Base-by-base conservation (phyloP, 2,888 invertebrate genomes). In the Cephus pulcher region DNA sequence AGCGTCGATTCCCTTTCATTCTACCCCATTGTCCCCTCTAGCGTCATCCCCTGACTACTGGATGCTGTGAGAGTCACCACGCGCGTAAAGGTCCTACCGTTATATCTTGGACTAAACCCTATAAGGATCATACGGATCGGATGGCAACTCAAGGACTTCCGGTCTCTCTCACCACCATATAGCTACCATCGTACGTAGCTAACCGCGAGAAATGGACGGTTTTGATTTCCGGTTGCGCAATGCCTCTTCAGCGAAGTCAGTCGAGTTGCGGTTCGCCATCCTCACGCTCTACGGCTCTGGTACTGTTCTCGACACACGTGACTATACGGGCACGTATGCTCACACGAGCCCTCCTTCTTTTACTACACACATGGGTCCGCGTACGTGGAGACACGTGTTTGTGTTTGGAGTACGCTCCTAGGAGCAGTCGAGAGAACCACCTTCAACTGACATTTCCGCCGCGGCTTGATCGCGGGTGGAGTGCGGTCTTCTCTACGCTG, bases 221-320 rank as follows among this genome's bases (percentile, higher is more conserved):
- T 86, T 86, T 86, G 87, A 87, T 86, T 86, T 86, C 85, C 84
- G 82, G 84, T 82, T 81, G 82, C 82, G 83, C 82, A 83, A 84
- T 82, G 79, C 82, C 80, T 83, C 80, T 80, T 56, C 56, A 73
- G 34, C 69, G n/a, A 35, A 30, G 69, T 75, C 79, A 83, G 82
- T 79, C 82, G 82, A 82, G 83, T 83, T 86, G 85, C 79, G 87
- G 85, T 87, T 85, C 82, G 79, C 84, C 85, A 79, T 86, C 82
- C 82, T 80, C 83, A 79, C 80, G 80, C 79, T 79, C 78, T 74
- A 81, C 76, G 56, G 56, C 23, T 56, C 23, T 2, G 23, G 9
- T 23, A 56, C 23, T 56, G 56, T 56, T 56, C 56, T 23, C 56
- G 6, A 56, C 23, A 56, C 56, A 56, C 56, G 56, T 56, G 56